Evolutionary conservation across 2,797 vertebrate species (phyloP).

Genomic region (Enteromius mattozi): DNA sequence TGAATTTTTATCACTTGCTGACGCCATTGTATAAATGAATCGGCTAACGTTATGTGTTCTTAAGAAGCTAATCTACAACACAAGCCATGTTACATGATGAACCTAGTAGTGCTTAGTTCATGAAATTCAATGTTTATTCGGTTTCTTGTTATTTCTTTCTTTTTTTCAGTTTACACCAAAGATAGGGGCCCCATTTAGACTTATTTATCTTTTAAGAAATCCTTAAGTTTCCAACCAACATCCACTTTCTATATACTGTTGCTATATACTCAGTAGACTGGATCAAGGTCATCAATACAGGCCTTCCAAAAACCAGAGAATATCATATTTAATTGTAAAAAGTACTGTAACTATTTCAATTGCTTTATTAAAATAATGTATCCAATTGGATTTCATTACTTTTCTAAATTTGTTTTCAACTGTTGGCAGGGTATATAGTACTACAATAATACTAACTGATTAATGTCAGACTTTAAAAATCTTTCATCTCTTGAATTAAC

Average conservation of each 20-base stretch:
- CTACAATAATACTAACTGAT: not conserved
- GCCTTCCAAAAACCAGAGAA: not conserved
- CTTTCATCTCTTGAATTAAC: not conserved
- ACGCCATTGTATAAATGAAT: not conserved
- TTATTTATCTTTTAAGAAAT: not conserved
- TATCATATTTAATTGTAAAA: not conserved
- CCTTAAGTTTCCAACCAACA: not conserved
- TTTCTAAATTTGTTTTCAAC: no score
- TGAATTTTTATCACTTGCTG: not conserved
- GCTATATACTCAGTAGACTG: no score
- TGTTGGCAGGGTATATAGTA: not conserved
- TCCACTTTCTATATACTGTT: no score
- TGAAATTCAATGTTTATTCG: not conserved
- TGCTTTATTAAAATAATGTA: not conserved
- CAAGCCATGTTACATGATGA: not conserved
- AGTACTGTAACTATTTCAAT: not conserved
- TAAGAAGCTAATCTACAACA: not conserved
- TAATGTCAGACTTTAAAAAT: not conserved
- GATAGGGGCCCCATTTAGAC: not conserved
- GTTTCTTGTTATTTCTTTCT: not conserved
- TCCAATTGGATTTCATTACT: not conserved
- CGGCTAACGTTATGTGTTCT: not conserved
- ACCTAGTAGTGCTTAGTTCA: not conserved
- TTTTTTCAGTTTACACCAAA: not conserved
- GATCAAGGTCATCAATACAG: not conserved